phyloP scores from a whole-genome alignment of 1,140 invertebrate genomes.

The Chelonus insularis region DNA sequence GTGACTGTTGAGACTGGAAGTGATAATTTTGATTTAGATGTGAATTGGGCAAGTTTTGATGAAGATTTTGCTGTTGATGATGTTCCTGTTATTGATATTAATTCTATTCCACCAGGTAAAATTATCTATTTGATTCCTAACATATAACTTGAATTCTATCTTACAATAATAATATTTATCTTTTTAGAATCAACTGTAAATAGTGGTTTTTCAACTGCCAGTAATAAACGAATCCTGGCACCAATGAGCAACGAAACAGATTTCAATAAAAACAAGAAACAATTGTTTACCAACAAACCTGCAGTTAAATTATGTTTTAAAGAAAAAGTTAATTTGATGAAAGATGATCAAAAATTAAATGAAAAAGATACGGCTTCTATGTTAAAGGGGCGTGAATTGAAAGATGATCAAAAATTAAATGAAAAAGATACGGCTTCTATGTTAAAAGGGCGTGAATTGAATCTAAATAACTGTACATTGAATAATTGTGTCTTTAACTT shows the following conservation, averaged over 20 bases:
- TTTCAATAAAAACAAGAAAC: not conserved
- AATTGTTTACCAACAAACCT: not conserved
- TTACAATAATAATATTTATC: not conserved
- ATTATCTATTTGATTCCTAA: conserved; percentile 1
- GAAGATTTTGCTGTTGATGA: not conserved
- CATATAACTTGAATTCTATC: not conserved
- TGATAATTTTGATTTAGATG: not conserved
- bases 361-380: not conserved
- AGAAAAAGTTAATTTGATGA: not conserved
- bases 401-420: not conserved
- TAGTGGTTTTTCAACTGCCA: conserved; percentile 10
- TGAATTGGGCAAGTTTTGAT: not conserved
- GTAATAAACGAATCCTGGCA: not conserved
- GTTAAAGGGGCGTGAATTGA: no score
- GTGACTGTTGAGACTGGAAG: not conserved
- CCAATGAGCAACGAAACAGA: not conserved
- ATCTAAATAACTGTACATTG: no score
- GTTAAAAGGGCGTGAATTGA: no score
- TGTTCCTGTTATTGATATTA: no score
- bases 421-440: not conserved
- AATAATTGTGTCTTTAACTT: no score
- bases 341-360: not conserved
- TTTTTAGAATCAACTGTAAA: not conserved
- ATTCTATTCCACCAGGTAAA: conserved; percentile 1
- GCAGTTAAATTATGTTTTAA: not conserved